Evolutionary conservation across 1,140 invertebrate genomes (phyloP), one percentile per base, ranked within the genome.

Genomic region (Drosophila tristis): DNA sequence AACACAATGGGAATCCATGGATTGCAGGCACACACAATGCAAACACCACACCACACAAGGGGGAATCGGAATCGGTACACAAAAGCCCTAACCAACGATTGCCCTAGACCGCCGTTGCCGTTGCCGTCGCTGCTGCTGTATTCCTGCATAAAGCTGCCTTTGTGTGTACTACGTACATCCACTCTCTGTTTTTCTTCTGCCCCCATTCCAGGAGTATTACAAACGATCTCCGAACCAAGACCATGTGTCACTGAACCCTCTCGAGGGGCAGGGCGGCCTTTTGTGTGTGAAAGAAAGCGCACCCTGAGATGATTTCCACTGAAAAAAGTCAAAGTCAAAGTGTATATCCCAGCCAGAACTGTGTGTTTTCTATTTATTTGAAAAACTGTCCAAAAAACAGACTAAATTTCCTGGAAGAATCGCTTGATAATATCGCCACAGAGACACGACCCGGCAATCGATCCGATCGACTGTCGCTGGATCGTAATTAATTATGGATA

Each of bases 281-380:
- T 72, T 72, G 68, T 70, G 53, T 45, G 64, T 45, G 55, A 72
- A 72, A 72, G 68, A 72, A 72, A 72, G 68, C 68, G 15, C 64
- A 39, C 67, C 54, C 67, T 23, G 42, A 25, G 35, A 58, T 25
- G 65, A 39, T 25, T 72, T 72, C 68, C 68, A 61, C 42, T 25
- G 68, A 72, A 72, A 72, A 45, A 51, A 35, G 31, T 15, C 26
- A 39, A 72, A 59, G 54, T 49, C 56, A 16, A 16, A 16, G 16
- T 64, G 67, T 43, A 70, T 64, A 70, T 49, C 20, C 26, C n/a
- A 51, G 20, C 3, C n/a, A 48, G 42, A 68, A 56, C 66, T 49
- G 31, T 1, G 31, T 29, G 5, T 31, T 31, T 43, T 6, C 63
- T 49, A 58, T 70, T 57, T 57, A 42, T 70, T 70, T 72, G 48